phyloP scores from a whole-genome alignment of 2,113 vertebrate genomes.

The Mesembrinibis cayennensis region DNA sequence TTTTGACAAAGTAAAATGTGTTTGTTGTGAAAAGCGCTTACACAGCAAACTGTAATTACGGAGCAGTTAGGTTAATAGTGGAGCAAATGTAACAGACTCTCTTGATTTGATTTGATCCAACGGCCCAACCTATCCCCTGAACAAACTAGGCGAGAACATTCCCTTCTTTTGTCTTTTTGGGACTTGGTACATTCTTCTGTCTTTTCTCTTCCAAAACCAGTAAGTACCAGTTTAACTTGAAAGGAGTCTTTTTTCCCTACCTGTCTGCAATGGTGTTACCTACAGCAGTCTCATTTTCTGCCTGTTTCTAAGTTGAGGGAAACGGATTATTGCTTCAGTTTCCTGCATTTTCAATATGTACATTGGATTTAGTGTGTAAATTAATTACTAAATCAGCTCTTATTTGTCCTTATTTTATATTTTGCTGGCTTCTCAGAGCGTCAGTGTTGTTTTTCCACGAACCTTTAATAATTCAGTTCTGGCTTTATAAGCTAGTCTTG shows the following conservation, averaged over 20 bases:
- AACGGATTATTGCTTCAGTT: not conserved
- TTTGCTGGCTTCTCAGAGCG: not conserved
- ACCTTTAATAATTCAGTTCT: not conserved
- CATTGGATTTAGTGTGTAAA: not conserved
- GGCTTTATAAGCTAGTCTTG: not conserved
- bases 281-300: not conserved
- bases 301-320: not conserved
- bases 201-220: not conserved
- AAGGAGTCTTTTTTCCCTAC: not conserved
- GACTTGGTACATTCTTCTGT: not conserved
- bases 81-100: not conserved
- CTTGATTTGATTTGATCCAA: not conserved
- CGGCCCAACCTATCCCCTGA: not conserved
- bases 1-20: not conserved
- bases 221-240: not conserved
- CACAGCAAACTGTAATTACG: not conserved
- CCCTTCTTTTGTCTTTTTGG: not conserved
- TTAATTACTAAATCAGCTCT: not conserved
- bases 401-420: not conserved
- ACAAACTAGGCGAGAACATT: not conserved
- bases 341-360: not conserved
- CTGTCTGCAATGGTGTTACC: not conserved
- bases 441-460: not conserved
- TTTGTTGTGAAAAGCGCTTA: conserved; percentile 7
- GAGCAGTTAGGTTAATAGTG: not conserved